These are phyloP conservation scores for Brachyopa scutellaris DNA, from an alignment of 2,888 invertebrate species.

Conservation along the genomic window DNA sequence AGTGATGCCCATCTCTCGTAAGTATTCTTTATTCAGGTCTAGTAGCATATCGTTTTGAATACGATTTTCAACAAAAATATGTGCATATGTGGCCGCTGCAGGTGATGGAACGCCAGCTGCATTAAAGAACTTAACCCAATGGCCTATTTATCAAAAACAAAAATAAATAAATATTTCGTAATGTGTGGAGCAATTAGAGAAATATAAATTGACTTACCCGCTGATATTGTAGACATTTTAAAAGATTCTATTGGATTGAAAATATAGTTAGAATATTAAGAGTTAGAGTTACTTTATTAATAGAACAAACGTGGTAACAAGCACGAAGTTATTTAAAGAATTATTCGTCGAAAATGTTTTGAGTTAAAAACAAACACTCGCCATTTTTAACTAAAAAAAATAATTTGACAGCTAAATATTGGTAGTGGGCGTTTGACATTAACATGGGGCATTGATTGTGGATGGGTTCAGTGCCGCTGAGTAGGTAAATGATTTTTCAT, in stretches of 20 bases:
- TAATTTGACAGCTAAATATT: constrained; percentile 29
- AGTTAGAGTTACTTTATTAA: not conserved
- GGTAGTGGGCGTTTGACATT: not conserved
- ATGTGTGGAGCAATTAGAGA: not conserved
- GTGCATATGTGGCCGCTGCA: constrained; percentile 91
- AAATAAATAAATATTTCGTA: not conserved
- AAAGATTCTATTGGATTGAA: not conserved
- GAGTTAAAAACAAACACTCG: constrained; percentile 63
- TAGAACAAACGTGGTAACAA: not conserved
- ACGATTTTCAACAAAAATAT: constrained; percentile 92
- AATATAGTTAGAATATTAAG: not conserved
- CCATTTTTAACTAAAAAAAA: constrained; percentile 44
- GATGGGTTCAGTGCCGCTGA: constrained; percentile 14
- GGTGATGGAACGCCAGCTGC: constrained; percentile 90
- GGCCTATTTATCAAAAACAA: constrained; percentile 74
- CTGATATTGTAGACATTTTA: constrained; percentile 46
- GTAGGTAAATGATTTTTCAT: too few species aligned
- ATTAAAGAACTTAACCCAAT: constrained; percentile 93
- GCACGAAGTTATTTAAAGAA: too few species aligned
- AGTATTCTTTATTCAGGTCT: constrained; percentile 92
- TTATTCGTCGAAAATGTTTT: too few species aligned
- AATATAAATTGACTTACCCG: constrained; percentile 17
- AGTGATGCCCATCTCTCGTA: constrained; percentile 93
- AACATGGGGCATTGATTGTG: not conserved
- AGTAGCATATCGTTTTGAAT: constrained; percentile 93